Evolutionary conservation across 2,888 invertebrate genomes (phyloP).

Genomic region (Hybos culiciformis): DNA sequence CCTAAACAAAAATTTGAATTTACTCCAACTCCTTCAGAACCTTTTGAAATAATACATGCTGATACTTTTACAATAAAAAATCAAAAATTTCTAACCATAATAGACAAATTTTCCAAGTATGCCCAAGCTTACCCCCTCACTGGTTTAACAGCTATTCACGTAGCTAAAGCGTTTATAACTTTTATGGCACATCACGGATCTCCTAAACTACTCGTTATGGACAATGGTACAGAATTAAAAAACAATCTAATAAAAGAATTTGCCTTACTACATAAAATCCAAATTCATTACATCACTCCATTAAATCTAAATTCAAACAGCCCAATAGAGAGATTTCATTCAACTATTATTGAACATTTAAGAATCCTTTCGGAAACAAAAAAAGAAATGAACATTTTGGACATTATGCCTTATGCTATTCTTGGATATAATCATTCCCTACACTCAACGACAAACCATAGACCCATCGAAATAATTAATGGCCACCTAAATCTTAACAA

Average conservation of each 20-base stretch:
- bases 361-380: too few relatives aligned
- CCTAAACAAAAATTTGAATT: slow-evolving; percentile 7
- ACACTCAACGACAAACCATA: too few relatives aligned
- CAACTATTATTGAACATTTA: too few relatives aligned
- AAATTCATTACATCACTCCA: slow-evolving; percentile 7
- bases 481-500: too few relatives aligned
- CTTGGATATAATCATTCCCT: too few relatives aligned
- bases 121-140: not conserved
- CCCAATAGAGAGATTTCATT: too few relatives aligned
- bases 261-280: slow-evolving; percentile 4
- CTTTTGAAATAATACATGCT: slow-evolving; percentile 5
- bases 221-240: slow-evolving; percentile 7
- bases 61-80: slow-evolving; percentile 6
- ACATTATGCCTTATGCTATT: too few relatives aligned
- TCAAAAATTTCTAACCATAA: not conserved
- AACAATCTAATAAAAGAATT: slow-evolving; percentile 7
- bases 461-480: too few relatives aligned
- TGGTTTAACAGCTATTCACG: not conserved
- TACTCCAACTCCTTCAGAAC: slow-evolving; percentile 6
- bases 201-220: slow-evolving; percentile 4
- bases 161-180: slow-evolving; percentile 2
- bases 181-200: slow-evolving; percentile 4
- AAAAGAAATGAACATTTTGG: too few relatives aligned
- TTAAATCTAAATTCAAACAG: too few relatives aligned
- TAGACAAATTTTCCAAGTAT: slow-evolving; percentile 3